phyloP scores from a whole-genome alignment of 2,888 invertebrate species.

The Pycnomerus fuliginosus region DNA sequence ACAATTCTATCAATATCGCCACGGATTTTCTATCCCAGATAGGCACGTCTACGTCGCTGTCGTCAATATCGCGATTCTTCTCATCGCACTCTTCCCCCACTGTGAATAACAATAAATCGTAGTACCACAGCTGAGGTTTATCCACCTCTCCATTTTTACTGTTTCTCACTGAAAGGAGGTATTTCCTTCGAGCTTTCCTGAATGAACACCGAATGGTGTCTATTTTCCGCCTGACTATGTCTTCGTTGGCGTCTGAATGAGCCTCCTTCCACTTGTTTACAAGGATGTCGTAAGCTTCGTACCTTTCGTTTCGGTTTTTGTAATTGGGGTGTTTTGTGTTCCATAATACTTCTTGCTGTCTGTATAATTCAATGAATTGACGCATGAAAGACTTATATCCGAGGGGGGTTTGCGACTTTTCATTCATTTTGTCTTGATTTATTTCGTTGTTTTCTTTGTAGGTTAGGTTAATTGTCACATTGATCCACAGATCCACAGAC shows the following conservation, averaged over 20 bases:
- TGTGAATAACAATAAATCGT: slow-evolving; percentile 32
- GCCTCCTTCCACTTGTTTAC: slow-evolving; percentile 29
- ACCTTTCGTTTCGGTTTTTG: slow-evolving; percentile 28
- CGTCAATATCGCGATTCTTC: slow-evolving; percentile 11
- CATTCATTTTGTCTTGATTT: too few species aligned
- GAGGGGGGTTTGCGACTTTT: too few species aligned
- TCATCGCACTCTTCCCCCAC: slow-evolving; percentile 30
- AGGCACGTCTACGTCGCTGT: too few species aligned
- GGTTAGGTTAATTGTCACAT: too few species aligned
- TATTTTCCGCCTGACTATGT: slow-evolving; percentile 32
- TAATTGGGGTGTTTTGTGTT: slow-evolving; percentile 33
- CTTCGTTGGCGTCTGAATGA: slow-evolving; percentile 34
- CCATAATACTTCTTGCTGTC: too few species aligned
- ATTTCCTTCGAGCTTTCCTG: slow-evolving; percentile 34
- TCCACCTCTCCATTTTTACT: slow-evolving; percentile 26
- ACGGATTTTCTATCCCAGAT: slow-evolving; percentile 33
- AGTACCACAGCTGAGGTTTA: slow-evolving; percentile 37
- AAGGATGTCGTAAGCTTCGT: slow-evolving; percentile 28
- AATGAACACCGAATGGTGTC: slow-evolving; percentile 32
- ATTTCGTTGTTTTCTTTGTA: too few species aligned
- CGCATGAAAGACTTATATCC: too few species aligned
- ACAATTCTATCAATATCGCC: slow-evolving; percentile 30
- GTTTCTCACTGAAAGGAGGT: slow-evolving; percentile 27
- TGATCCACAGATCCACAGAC: too few species aligned
- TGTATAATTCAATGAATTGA: too few species aligned